Base-by-base conservation (phyloP, 2,797 vertebrate genomes). In the Notoglanidium macrostoma region DNA sequence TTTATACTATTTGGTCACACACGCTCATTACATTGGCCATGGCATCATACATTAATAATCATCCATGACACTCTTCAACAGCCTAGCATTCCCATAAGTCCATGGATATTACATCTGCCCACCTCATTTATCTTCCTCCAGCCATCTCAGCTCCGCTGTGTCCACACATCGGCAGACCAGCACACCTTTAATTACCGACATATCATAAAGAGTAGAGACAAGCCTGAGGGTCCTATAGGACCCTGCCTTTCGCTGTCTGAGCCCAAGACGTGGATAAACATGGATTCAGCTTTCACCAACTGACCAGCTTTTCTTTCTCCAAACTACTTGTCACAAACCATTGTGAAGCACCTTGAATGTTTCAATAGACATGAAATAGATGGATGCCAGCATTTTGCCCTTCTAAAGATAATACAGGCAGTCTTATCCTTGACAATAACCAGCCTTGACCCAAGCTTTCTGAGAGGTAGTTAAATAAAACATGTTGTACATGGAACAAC, bases 21-120 rank as follows among this genome's bases (percentile, higher is more conserved):
- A 93, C 92, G 94, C 95, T 94, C 95, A 96, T 96, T 96, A 94
- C 95, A 95, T 94, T 95, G 94, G 93, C 92, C 94, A 93, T 95
- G 96, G 96, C 95, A 96, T 96, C 96, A 96, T 95, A 95, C 95
- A 96, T 96, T 97, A 96, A 97, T 98, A 97, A 97, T 97, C 96
- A 96, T 96, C 96, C 92, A 94, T 96, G 96, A 97, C 96, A 96
- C 96, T 96, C 96, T 96, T 96, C 96, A 97, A 96, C 96, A 96
- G 96, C 95, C 95, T 95, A 95, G 86, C 90, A 96, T 95, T 96
- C 96, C 96, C 95, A 96, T 95, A 95, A 96, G 96, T 97, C 96
- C 94, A 94, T 95, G 95, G 95, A 97, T 97, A 97, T 97, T 97
- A 95, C 96, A 96, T 95, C 95, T 95, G 96, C 95, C 91, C 88